Percentiles rank a stretch among this genome's conserved stretches.
Conservation (phyloP, 1,140 invertebrate species). For the Temnothorax curvispinosus region DNA sequence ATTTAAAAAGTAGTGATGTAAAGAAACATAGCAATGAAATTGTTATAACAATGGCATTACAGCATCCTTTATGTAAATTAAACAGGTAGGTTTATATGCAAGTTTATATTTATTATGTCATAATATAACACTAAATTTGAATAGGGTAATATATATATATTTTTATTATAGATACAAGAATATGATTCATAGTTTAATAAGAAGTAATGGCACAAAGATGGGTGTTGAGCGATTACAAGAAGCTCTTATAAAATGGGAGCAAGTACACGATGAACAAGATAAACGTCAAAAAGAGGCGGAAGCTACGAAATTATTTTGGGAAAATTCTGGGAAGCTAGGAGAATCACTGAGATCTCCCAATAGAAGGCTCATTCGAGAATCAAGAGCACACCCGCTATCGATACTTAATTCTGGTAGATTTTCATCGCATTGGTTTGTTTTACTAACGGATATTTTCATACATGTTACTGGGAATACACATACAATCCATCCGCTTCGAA, state of each 20-base stretch:
- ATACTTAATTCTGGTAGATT: slow-evolving; percentile 89
- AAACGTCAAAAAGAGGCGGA: slow-evolving; percentile 89
- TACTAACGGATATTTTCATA: slow-evolving; percentile 91
- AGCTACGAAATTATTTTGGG: slow-evolving; percentile 91
- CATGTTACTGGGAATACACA: slow-evolving; percentile 89
- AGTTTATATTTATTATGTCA: neutral
- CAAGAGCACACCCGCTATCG: slow-evolving; percentile 89
- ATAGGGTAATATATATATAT: slow-evolving; percentile 29
- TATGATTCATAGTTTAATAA: slow-evolving; percentile 81
- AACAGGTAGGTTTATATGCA: slow-evolving; percentile 84
- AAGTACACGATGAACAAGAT: slow-evolving; percentile 88
- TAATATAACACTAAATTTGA: neutral
- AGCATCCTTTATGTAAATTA: slow-evolving; percentile 87
- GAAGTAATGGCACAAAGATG: slow-evolving; percentile 78
- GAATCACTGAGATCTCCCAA: slow-evolving; percentile 89
- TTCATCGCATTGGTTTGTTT: slow-evolving; percentile 91
- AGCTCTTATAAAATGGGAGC: slow-evolving; percentile 87
- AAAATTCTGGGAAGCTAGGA: slow-evolving; percentile 88
- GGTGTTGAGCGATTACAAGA: slow-evolving; percentile 81
- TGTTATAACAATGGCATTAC: slow-evolving; percentile 87
- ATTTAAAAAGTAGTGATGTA: slow-evolving; percentile 82
- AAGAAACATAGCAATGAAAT: slow-evolving; percentile 87
- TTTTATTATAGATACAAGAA: slow-evolving; percentile 78
- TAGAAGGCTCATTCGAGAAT: slow-evolving; percentile 92
- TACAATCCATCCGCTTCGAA: slow-evolving; percentile 89